Evolutionary conservation across 2,797 vertebrate genomes (phyloP).

Genomic region (Hozukius guyotensis): DNA sequence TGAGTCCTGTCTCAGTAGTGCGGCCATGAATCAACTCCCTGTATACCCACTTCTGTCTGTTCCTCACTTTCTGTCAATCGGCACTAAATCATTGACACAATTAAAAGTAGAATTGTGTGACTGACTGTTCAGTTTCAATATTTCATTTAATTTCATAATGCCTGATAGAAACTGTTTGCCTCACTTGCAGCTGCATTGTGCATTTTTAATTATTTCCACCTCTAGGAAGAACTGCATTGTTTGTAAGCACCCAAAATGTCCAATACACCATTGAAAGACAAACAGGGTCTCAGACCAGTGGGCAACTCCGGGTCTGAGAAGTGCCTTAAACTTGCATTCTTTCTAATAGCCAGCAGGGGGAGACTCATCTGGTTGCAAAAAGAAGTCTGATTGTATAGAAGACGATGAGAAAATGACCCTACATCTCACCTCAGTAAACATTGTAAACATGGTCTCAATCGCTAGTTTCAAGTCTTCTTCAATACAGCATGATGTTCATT

Average conservation of each 20-base stretch:
- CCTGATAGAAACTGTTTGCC: neutral
- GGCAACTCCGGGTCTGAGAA: no score
- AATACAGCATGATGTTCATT: no score
- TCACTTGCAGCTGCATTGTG: neutral
- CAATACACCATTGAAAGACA: neutral
- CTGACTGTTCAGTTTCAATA: slow-evolving; percentile 2
- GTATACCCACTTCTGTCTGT: neutral
- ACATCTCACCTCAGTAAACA: no score
- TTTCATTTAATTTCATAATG: neutral
- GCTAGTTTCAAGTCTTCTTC: no score
- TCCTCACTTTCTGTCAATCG: neutral
- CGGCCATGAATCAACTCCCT: neutral
- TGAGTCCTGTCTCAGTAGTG: neutral
- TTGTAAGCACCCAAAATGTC: neutral
- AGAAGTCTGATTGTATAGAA: fast-evolving
- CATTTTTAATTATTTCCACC: neutral
- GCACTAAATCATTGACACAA: neutral
- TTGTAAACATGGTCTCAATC: no score
- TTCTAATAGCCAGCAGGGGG: no score
- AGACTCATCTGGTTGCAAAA: no score
- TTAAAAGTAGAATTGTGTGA: neutral
- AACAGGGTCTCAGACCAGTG: neutral
- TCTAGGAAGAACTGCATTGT: fast-evolving
- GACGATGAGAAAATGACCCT: no score
- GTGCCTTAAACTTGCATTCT: no score